phyloP scores from a whole-genome alignment of 2,888 invertebrate species.

The Phorcus lineatus region DNA sequence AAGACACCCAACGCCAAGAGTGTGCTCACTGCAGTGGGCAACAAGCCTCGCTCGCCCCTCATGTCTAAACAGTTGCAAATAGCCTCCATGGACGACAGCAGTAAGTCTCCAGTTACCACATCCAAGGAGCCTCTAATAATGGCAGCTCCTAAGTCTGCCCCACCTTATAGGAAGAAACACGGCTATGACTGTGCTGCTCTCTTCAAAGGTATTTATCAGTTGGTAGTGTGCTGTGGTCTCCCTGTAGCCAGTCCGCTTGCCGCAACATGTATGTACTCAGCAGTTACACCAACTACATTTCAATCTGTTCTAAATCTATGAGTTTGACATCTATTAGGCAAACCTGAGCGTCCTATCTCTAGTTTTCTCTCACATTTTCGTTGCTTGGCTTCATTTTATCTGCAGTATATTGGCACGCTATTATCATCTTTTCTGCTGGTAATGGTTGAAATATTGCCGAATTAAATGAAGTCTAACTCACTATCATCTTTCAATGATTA shows the following conservation, averaged over 20 bases:
- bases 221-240: neutral
- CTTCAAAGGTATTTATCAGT: constrained; percentile 22
- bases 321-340: neutral
- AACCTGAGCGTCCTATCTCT: neutral
- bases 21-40: constrained; percentile 5
- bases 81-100: constrained; percentile 62
- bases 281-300: neutral
- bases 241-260: neutral
- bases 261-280: neutral
- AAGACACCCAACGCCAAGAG: constrained; percentile 20
- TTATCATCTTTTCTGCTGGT: too few relatives aligned
- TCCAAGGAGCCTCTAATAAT: neutral
- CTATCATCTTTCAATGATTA: too few relatives aligned
- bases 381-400: neutral
- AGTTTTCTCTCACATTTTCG: neutral
- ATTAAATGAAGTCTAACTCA: too few relatives aligned
- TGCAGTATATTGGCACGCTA: too few relatives aligned
- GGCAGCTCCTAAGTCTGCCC: neutral
- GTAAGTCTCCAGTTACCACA: constrained; percentile 48
- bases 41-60: constrained; percentile 60
- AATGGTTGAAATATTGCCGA: too few relatives aligned
- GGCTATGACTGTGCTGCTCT: constrained; percentile 21
- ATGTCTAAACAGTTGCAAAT: constrained; percentile 58
- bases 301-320: neutral
- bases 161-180: constrained; percentile 12